Base-by-base conservation (phyloP, 2,888 invertebrate species). In the Melanostoma scalare region DNA sequence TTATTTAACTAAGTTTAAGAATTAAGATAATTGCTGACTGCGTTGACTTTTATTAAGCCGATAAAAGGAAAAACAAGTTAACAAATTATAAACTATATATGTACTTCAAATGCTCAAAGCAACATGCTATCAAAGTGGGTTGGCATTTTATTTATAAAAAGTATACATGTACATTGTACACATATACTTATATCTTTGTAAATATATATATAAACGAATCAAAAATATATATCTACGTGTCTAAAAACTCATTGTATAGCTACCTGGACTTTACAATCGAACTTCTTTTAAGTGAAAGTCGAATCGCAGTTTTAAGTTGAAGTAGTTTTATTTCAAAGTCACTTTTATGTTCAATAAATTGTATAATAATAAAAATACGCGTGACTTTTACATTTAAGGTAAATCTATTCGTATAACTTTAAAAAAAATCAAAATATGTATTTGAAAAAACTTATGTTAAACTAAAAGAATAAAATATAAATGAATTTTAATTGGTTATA, bases 381-480 rank as follows among this genome's bases (percentile, higher is more conserved):
- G 58, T 77, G 72, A 81, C 38, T 42, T 68, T 68, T 80, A 63
- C 31, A 30, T 68, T 40, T 74, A 75, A 67, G 30, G 20, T 50
- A 71, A 72, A 82, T 65, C 73, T 78, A 69, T 82, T 69, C 63
- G 58, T 20, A 20, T 82, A 73, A 48, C 33, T n/a, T 48, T 52
- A 56, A 71, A 40, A 10, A 9, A 50, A 52, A 69, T 63, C 75
- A 68, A 69, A 63, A 46, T 68, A 20, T 20, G 20, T 20, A 56
- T 68, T 73, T 78, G 78, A 78, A 65, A 73, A 50, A 65, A 36
- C 71, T 52, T 79, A 75, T 79, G 74, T 84, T 71, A 79, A 53
- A 78, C 69, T 78, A 63, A 79, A 81, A 84, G 79, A 69, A 63
- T 73, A 20, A 79, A 79, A 10, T 74, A 79, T 73, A 74, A 69